Evolutionary conservation across 1,140 invertebrate species (phyloP), one percentile per base, ranked within the genome.

Genomic region (Brachionus koreanus): DNA sequence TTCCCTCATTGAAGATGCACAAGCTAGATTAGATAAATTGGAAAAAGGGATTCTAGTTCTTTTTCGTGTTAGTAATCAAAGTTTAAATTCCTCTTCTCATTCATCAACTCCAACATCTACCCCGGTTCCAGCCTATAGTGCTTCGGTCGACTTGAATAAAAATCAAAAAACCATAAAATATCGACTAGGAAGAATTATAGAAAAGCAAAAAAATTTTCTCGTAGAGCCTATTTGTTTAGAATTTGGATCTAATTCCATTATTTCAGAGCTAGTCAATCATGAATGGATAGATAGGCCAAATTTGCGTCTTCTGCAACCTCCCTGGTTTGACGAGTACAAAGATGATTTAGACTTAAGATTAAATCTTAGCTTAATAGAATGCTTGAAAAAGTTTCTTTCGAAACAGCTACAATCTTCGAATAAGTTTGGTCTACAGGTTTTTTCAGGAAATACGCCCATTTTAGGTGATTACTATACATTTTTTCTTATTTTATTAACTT

Each of bases 291-390:
- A 93, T 85, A 90, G 96, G 37, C 94, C 95, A 1, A 94, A 96
- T 87, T 87, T 98, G 43, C 91, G 96, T n/a, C 91, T 97, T 2
- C 87, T 97, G 76, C 91, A 93, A 85, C 95, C 95, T 12, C 96
- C 96, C 0, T 98, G 96, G 96, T 94, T 92, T 89, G 95, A 98
- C 85, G 96, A 94, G 85, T 93, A 93, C 87, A 88, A 90, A 61
- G 85, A 83, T 23, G 67, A 83, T 37, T 9, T 67, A 13, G 57
- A 76, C 23, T 42, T 89, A 89, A 43, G 43, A 13, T 9, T 23
- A 67, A 42, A 16, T 43, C 6, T 39, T 16, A 25, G 23, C 29
- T 57, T 42, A 13, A 65, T 79, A 37, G 35, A 79, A 25, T 4
- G 23, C 10, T 52, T 61, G 6, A 57, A 61, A 61, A 57, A 25